phyloP scores from a whole-genome alignment of 92 coral and sea anemone genomes.

The Phymanthus crucifer region DNA sequence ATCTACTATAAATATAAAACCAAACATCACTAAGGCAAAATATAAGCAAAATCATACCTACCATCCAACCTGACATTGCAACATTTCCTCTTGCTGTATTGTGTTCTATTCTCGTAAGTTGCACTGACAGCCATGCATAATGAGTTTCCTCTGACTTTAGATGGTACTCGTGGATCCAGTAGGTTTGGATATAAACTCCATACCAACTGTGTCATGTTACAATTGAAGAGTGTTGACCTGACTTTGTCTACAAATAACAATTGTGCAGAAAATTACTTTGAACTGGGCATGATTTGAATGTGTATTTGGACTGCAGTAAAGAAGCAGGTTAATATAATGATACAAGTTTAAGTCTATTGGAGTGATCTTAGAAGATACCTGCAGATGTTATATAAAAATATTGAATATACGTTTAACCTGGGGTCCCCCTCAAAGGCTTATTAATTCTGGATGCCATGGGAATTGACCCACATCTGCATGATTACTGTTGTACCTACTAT shows the following conservation, averaged over 20 bases:
- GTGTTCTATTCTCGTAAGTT: background rate
- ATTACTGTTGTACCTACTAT: too few species aligned
- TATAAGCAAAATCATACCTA: background rate
- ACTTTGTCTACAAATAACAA: background rate
- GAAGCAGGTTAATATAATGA: background rate
- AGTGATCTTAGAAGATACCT: too few species aligned
- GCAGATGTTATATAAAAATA: too few species aligned
- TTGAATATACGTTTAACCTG: too few species aligned
- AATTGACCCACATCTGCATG: too few species aligned
- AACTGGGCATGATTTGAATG: too few species aligned
- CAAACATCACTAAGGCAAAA: too few species aligned
- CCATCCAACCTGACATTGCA: background rate
- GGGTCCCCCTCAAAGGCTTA: too few species aligned
- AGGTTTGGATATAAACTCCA: conserved; percentile 6
- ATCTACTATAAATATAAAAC: too few species aligned
- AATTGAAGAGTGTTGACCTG: background rate
- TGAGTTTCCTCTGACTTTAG: background rate
- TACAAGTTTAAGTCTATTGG: too few species aligned
- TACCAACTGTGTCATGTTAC: conserved; percentile 14
- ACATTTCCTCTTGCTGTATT: background rate
- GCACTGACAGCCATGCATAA: conserved; percentile 16
- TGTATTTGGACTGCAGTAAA: too few species aligned
- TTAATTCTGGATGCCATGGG: too few species aligned
- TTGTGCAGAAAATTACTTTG: background rate
- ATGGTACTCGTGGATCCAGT: background rate